Conservation (phyloP, 1,140 invertebrate species). For the Dolichoris vasculosae region DNA sequence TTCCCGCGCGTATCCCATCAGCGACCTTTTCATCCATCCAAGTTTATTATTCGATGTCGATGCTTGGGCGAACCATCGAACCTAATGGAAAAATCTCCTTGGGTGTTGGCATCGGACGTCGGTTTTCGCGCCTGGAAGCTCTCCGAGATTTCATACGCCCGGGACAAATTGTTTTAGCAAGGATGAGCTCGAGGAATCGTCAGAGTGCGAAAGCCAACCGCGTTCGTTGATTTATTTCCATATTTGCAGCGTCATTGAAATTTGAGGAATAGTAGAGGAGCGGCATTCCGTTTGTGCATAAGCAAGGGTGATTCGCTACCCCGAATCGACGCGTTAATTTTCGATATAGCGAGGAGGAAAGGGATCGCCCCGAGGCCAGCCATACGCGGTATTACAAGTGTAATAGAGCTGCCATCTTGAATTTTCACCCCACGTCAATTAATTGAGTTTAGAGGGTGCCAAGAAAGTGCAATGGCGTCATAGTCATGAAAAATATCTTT, state of each 20-base stretch:
- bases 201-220: background rate
- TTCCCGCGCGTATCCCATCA: too few species aligned
- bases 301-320: background rate
- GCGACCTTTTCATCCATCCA: too few species aligned
- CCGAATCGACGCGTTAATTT: conserved; percentile 40
- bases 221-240: background rate
- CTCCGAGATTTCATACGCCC: too few species aligned
- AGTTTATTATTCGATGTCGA: too few species aligned
- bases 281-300: conserved; percentile 18
- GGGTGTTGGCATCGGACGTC: too few species aligned
- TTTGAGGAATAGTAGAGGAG: conserved; percentile 1
- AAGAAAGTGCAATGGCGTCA: conserved; percentile 69
- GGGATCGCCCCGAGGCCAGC: conserved; percentile 56
- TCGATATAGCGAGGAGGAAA: conserved; percentile 24
- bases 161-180: background rate
- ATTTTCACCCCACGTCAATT: conserved; percentile 69
- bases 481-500: conserved; percentile 56
- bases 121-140: background rate
- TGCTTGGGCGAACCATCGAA: too few species aligned
- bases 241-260: conserved; percentile 8
- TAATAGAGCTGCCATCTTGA: conserved; percentile 72
- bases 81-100: too few species aligned
- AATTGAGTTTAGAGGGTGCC: conserved; percentile 67
- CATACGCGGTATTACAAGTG: conserved; percentile 69
- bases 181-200: background rate